Base-by-base conservation (phyloP, 2,113 vertebrate genomes). In the Sceloporus tristichus region DNA sequence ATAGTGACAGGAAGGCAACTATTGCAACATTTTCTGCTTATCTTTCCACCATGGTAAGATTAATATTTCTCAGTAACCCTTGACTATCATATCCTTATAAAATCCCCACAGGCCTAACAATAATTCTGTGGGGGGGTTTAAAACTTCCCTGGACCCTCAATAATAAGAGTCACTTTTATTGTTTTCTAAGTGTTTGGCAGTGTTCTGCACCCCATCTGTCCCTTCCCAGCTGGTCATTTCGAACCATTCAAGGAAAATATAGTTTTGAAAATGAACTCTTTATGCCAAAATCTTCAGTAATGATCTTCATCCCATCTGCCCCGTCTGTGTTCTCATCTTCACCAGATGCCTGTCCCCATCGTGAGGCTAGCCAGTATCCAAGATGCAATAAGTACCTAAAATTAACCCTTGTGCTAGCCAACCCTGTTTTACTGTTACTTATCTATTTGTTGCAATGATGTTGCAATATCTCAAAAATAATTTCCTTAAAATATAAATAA, bases 171-270 rank as follows among this genome's bases (percentile, higher is more conserved):
- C 90, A 34, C 3, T 88, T 87, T 5, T 86, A 38, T 85, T 93
- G 42, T 91, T 94, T 92, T 16, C 29, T 81, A 78, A 79, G 27
- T 40, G 90, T 94, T 92, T 92, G 81, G 82, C 79, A 92, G 29
- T 5, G 89, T 62, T 0, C 65, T 84, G 14, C 81, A 76, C 19
- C 75, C 85, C 90, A 92, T 94, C 89, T 93, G 86, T 87, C 71
- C 91, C 34, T 68, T 95, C 86, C 83, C 93, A 94, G 87, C 85
- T 92, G 88, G 68, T 94, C 81, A 54, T 11, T 94, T 93, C 65
- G 53, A 80, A 9, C 68, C 81, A 87, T 19, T 91, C 91, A 84
- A 88, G 59, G 11, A 40, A 84, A 40, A 84, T 90, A 84, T 90
- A 80, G 29, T 80, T 86, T 91, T 85, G 89, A 81, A 88, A 93